phyloP scores from a whole-genome alignment of 2,888 invertebrate genomes.

The Trichacis sp. region DNA sequence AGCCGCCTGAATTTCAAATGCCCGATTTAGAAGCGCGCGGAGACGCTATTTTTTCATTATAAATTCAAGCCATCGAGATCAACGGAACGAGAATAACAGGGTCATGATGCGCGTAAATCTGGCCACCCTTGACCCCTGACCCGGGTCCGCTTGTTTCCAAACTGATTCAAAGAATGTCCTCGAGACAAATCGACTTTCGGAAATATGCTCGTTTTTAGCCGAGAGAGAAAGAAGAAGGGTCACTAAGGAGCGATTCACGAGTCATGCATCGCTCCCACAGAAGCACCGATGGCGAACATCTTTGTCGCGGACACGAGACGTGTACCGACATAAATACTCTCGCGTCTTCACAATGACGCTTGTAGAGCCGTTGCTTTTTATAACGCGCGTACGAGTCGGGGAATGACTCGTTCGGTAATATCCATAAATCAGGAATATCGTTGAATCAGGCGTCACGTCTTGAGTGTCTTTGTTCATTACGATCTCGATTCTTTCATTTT shows the following conservation, averaged over 20 bases:
- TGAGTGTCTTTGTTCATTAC: conserved; percentile 25
- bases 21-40: conserved; percentile 8
- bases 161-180: conserved; percentile 43
- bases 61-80: conserved; percentile 38
- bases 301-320: conserved; percentile 11
- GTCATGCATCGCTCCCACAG: conserved; percentile 24
- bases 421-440: conserved; percentile 62
- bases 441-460: conserved; percentile 48
- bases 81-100: conserved; percentile 25
- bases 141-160: conserved; percentile 44
- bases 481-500: conserved; percentile 17
- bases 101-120: conserved; percentile 26
- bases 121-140: conserved; percentile 44
- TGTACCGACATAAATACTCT: conserved; percentile 6
- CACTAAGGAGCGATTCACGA: conserved; percentile 47
- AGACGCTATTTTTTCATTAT: conserved; percentile 28
- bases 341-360: not conserved
- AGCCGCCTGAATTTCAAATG: not conserved
- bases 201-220: conserved; percentile 43
- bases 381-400: conserved; percentile 52
- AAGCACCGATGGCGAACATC: conserved; percentile 12
- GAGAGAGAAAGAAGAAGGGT: conserved; percentile 30
- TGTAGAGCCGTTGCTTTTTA: conserved; percentile 48
- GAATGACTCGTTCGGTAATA: conserved; percentile 51
- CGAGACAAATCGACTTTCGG: conserved; percentile 54